A percentile compares a stretch with the other conserved stretches of the same genome.
Evolutionary conservation across 2,113 vertebrate species (phyloP).

Genomic region (Hemichromis elongatus): DNA sequence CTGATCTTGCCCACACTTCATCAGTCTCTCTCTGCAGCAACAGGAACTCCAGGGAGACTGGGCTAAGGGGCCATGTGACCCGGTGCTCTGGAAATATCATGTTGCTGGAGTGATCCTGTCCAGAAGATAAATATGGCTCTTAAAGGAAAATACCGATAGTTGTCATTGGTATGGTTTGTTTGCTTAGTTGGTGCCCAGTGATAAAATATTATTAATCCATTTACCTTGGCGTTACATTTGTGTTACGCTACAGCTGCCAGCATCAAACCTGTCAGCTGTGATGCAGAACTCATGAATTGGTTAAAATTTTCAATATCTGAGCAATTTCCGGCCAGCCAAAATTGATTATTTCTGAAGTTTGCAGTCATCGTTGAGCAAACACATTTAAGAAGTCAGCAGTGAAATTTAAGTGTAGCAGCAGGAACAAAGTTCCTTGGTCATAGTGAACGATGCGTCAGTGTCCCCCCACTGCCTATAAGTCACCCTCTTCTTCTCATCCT

Average conservation of each 20-base stretch:
- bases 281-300: neutral
- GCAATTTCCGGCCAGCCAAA: neutral
- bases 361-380: neutral
- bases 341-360: neutral
- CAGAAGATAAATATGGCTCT: slow-evolving; percentile 59
- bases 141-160: slow-evolving; percentile 40
- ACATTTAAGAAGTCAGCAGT: neutral
- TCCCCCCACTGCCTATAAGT: neutral
- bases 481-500: slow-evolving; percentile 10
- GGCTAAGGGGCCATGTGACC: slow-evolving; percentile 66
- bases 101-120: slow-evolving; percentile 67
- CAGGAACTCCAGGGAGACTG: slow-evolving; percentile 72
- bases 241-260: too few relatives aligned
- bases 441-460: slow-evolving; percentile 1
- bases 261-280: neutral
- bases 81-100: slow-evolving; percentile 71
- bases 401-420: neutral
- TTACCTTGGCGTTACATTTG: neutral
- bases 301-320: neutral
- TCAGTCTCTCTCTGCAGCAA: slow-evolving; percentile 74
- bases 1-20: slow-evolving; percentile 16
- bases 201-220: slow-evolving; percentile 2
- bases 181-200: slow-evolving; percentile 11
- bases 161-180: neutral
- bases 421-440: neutral